These are phyloP conservation scores for Dendrolimus kikuchii DNA, from an alignment of 1,140 invertebrate species.

Conservation along the genomic window DNA sequence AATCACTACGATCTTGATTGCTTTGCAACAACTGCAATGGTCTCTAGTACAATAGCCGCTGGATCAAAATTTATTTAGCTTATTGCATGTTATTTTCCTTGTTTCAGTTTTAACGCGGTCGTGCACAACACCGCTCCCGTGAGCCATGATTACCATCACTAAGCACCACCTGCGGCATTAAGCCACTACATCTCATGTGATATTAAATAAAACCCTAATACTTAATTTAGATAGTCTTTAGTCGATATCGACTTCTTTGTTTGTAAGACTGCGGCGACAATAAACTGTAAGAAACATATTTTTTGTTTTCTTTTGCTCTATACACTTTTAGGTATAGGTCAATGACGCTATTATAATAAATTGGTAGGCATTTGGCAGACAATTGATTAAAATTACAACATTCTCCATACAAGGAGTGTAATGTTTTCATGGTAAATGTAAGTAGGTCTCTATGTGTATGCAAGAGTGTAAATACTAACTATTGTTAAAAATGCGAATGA, in stretches of 20 bases:
- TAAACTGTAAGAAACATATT: slow-evolving; percentile 52
- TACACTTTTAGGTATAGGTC: background rate
- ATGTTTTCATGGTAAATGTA: too few relatives aligned
- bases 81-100: background rate
- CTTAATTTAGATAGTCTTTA: slow-evolving; percentile 60
- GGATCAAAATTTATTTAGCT: too few relatives aligned
- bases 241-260: slow-evolving; percentile 44
- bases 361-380: background rate
- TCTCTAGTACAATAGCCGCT: too few relatives aligned
- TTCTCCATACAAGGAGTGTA: too few relatives aligned
- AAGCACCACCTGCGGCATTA: slow-evolving; percentile 30
- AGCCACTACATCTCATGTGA: slow-evolving; percentile 53
- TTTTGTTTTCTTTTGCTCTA: slow-evolving; percentile 11
- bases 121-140: slow-evolving; percentile 65
- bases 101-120: slow-evolving; percentile 62
- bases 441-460: too few relatives aligned
- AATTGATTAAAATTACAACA: too few relatives aligned
- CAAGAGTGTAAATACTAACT: too few relatives aligned
- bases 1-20: too few relatives aligned
- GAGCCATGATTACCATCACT: slow-evolving; percentile 53
- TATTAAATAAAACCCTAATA: slow-evolving; percentile 55
- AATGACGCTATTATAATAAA: slow-evolving; percentile 1
- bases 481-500: too few relatives aligned
- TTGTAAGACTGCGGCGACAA: slow-evolving; percentile 65
- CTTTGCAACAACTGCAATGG: too few relatives aligned